Evolutionary conservation across 1,140 invertebrate species (phyloP).

Genomic region (Eulimnadia texana): DNA sequence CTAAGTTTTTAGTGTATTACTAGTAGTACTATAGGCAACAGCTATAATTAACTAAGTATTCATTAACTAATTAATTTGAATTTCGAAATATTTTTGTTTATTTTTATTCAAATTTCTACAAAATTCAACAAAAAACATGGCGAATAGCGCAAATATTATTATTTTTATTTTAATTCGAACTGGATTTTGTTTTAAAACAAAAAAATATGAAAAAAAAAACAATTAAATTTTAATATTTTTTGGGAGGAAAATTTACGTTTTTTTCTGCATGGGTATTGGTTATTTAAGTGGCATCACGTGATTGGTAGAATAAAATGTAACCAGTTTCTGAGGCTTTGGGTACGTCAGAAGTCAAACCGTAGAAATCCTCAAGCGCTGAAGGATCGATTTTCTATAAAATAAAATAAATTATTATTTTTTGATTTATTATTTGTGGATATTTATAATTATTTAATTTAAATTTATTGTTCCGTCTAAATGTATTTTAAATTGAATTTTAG

Average conservation of each 20-base stretch:
- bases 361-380: constrained; percentile 97
- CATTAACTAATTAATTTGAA: no score
- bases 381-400: constrained; percentile 90
- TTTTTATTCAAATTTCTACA: no score
- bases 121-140: no score
- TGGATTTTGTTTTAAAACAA: no score
- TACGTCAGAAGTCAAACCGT: constrained; percentile 92
- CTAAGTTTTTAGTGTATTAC: no score
- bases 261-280: neutral
- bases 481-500: constrained; percentile 15
- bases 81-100: no score
- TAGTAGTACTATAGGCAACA: no score
- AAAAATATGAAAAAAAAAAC: neutral
- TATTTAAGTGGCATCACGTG: constrained; percentile 45
- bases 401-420: constrained; percentile 17
- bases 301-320: constrained; percentile 99
- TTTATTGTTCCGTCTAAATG: constrained; percentile 9
- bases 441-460: neutral
- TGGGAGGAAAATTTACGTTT: neutral
- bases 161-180: no score
- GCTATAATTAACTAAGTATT: no score
- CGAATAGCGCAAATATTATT: no score
- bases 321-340: constrained; percentile 98
- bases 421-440: constrained; percentile 3
- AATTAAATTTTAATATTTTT: neutral